phyloP scores from a whole-genome alignment of 2,797 vertebrate genomes.

The Geotrypetes seraphini region DNA sequence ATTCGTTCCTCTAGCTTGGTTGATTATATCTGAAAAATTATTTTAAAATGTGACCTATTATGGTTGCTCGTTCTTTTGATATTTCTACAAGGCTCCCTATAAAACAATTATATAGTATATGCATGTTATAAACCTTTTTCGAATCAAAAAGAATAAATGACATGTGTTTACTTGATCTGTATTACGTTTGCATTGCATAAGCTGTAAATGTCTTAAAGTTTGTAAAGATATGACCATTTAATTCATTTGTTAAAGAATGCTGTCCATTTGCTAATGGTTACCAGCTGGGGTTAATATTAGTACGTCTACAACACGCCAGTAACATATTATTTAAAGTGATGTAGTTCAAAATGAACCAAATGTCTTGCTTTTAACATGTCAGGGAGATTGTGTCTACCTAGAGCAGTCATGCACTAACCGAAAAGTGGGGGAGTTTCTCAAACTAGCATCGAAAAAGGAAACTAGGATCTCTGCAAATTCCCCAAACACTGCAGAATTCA shows the following conservation, averaged over 20 bases:
- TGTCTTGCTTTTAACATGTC: slow-evolving; percentile 21
- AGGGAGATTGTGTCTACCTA: slow-evolving; percentile 6
- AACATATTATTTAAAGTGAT: slow-evolving; percentile 30
- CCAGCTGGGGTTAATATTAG: slow-evolving; percentile 38
- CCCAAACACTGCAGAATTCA: slow-evolving; percentile 4
- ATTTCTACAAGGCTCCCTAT: no score
- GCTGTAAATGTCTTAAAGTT: slow-evolving; percentile 28
- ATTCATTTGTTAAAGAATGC: slow-evolving; percentile 38
- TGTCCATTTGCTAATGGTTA: slow-evolving; percentile 37
- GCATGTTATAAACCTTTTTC: no score
- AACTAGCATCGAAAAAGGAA: slow-evolving; percentile 1
- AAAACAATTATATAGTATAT: no score
- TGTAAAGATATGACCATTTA: no score
- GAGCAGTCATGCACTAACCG: neutral
- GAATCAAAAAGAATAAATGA: no score
- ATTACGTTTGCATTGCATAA: slow-evolving; percentile 20
- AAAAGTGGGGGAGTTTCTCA: neutral
- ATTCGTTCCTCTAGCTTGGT: no score
- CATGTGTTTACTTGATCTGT: no score
- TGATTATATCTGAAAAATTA: no score
- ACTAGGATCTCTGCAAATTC: neutral
- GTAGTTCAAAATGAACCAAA: slow-evolving; percentile 38
- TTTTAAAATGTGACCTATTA: no score
- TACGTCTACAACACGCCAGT: slow-evolving; percentile 25
- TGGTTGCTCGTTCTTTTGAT: no score